Percentiles rank a stretch among this genome's conserved stretches.
These are phyloP conservation scores for Tautogolabrus adspersus DNA, from an alignment of 2,113 vertebrate species.

Conservation along the genomic window DNA sequence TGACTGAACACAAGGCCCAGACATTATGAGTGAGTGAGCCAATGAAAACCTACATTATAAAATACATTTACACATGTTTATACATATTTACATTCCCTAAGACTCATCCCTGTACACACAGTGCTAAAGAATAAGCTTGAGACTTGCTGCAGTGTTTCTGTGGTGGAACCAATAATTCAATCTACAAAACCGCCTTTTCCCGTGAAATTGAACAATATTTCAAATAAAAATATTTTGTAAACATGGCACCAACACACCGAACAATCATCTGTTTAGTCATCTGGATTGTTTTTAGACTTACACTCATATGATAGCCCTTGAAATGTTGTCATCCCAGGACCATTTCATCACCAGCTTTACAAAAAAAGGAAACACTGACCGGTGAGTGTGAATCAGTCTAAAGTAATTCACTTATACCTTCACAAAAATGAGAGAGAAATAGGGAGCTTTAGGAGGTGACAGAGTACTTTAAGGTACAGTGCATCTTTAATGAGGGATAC, in stretches of 20 bases:
- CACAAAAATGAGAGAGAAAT: conserved; percentile 40
- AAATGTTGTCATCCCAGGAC: conserved; percentile 7
- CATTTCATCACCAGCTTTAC: conserved; percentile 32
- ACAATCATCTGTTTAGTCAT: conserved; percentile 62
- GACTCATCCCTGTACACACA: conserved; percentile 25
- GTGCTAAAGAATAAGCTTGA: conserved; percentile 43
- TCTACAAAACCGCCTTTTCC: background rate
- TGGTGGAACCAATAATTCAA: conserved; percentile 5
- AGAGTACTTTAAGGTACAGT: conserved; percentile 32
- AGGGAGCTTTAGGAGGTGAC: conserved; percentile 5
- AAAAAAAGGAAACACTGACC: conserved; percentile 43
- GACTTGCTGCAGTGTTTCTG: conserved; percentile 31
- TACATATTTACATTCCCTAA: conserved; percentile 49
- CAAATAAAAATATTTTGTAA: conserved; percentile 51
- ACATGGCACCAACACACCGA: conserved; percentile 62
- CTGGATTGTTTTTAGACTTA: conserved; percentile 36
- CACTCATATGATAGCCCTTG: conserved; percentile 38
- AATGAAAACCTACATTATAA: conserved; percentile 31
- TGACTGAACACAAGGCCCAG: conserved; percentile 20
- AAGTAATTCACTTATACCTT: conserved; percentile 48
- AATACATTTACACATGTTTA: conserved; percentile 38
- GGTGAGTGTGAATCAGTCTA: conserved; percentile 23
- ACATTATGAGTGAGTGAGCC: conserved; percentile 18
- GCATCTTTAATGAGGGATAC: conserved; percentile 41
- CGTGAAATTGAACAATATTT: conserved; percentile 34